Base-by-base conservation (phyloP, 2,797 vertebrate genomes). In the Ctenopoma multispine region DNA sequence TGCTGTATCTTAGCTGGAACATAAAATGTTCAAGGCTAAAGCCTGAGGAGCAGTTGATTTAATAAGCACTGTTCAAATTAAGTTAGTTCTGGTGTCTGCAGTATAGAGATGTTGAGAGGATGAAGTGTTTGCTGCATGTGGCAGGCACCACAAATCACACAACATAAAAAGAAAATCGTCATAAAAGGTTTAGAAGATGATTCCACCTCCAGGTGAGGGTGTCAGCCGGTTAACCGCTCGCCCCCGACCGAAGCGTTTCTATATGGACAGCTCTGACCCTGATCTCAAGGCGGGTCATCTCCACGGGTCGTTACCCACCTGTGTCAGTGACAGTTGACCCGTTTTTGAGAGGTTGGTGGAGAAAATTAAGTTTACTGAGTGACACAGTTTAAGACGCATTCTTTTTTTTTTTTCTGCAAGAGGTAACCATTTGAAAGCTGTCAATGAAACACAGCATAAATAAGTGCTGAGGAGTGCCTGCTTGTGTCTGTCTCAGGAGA, bases 221-320 rank as follows among this genome's bases (percentile, higher is more conserved):
- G 69, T 53, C 67, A 36, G 46, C 43, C 21, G 9, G 34, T 47
- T 63, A 47, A 85, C 49, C 64, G 18, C 34, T 50, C 5, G 23
- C 34, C 64, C 44, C 38, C 17, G 21, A 50, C 41, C 12, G 8
- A 63, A 40, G 59, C 66, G 58, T 65, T 69, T 55, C 7, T 56
- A 31, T 41, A 40, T 54, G 61, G 79, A 84, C 79, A 72, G 74
- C 51, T 36, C 54, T 23, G 75, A 72, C 68, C 75, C 67, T 14
- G 67, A 62, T 38, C 56, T 9, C 5, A 1, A 46, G 41, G 41
- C 38, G 49, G 77, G 75, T 78, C 59, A 18, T 29, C 70, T 81
- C 66, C 43, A 7, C n/a, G 58, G 80, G 82, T 74, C 74, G 18
- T 38, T 59, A 24, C 23, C 75, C 72, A 15, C 31, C 65, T 78